Conservation (phyloP, 2,888 invertebrate species). For the Dascillus cervinus region DNA sequence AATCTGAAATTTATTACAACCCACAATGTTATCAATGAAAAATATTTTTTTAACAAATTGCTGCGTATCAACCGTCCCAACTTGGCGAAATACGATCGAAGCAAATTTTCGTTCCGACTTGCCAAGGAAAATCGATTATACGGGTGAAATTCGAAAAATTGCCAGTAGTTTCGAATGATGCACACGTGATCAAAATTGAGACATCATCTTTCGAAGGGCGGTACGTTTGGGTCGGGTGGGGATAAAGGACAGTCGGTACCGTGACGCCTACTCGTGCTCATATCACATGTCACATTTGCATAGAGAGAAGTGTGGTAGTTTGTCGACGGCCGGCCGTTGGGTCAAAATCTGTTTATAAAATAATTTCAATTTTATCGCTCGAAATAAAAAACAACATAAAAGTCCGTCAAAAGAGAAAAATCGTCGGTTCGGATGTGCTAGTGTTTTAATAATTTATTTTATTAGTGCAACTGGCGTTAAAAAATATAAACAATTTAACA, state of each 20-base stretch:
- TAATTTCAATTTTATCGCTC: constrained; percentile 13
- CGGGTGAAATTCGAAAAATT: no score
- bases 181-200: neutral
- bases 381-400: no score
- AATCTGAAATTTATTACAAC: no score
- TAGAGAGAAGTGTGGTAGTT: constrained; percentile 10
- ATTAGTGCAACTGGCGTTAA: constrained; percentile 11
- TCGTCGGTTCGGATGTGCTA: constrained; percentile 8
- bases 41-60: no score
- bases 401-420: constrained; percentile 9
- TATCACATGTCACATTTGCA: constrained; percentile 6
- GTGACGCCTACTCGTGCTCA: constrained; percentile 9
- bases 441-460: constrained; percentile 12
- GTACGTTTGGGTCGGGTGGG: constrained; percentile 8
- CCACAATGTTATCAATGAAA: no score
- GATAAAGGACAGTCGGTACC: constrained; percentile 7
- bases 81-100: no score
- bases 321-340: constrained; percentile 9
- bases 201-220: constrained; percentile 7
- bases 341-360: constrained; percentile 12
- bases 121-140: no score
- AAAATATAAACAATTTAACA: constrained; percentile 12
- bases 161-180: neutral
- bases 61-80: no score
- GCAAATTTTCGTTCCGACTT: no score